Conservation (phyloP, 2,797 vertebrate genomes). For the Orestias chungarensis region DNA sequence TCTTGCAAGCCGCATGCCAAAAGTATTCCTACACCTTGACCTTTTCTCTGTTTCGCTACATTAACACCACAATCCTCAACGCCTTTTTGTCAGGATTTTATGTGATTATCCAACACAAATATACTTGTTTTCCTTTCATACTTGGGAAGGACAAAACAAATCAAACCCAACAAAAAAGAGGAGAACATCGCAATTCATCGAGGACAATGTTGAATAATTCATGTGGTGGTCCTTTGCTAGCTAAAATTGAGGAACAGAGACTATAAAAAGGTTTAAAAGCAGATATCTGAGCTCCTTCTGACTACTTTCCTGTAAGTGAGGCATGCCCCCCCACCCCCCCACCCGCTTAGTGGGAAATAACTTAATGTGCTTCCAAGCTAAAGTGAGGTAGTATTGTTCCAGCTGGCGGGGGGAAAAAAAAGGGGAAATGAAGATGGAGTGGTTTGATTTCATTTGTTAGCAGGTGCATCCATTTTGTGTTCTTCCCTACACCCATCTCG, state of each 20-base stretch:
- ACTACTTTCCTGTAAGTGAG: constrained; percentile 45
- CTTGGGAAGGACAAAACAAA: not conserved
- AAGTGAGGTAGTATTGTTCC: constrained; percentile 72
- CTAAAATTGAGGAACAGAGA: constrained; percentile 12
- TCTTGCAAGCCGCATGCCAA: not conserved
- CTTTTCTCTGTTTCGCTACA: not conserved
- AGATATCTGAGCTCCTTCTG: constrained; percentile 26
- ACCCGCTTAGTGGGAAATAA: constrained; percentile 62
- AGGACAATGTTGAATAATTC: constrained; percentile 10
- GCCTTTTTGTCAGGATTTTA: not conserved
- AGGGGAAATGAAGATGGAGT: constrained; percentile 77
- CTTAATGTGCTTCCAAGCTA: constrained; percentile 59
- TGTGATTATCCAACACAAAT: not conserved
- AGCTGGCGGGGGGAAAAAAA: constrained; percentile 57
- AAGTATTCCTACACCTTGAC: not conserved
- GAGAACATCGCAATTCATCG: not conserved
- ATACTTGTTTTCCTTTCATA: no score
- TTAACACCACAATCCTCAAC: not conserved
- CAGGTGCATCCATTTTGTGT: constrained; percentile 85
- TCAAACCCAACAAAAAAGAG: not conserved
- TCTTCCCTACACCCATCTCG: constrained; percentile 62
- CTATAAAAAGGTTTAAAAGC: constrained; percentile 31
- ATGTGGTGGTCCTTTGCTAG: constrained; percentile 18
- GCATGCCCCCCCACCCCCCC: constrained; percentile 33
- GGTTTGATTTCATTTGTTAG: constrained; percentile 83